Conservation (phyloP, 2,113 vertebrate genomes). For the Oreochromis niloticus region DNA sequence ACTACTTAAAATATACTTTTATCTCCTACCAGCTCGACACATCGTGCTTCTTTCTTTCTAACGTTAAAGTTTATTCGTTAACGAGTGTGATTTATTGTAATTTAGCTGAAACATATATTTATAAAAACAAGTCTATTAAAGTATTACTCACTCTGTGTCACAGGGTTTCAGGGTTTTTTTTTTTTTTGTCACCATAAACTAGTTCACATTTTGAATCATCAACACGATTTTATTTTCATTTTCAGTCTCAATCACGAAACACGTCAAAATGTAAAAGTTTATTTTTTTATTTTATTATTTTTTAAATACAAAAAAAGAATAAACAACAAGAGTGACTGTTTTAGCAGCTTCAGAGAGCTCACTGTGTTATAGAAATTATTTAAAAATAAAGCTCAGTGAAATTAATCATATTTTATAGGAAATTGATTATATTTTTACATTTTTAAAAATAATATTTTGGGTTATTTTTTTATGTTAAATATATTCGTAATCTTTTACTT, state of each 20-base stretch:
- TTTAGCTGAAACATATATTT: neutral
- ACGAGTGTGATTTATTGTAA: neutral
- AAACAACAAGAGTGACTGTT: neutral
- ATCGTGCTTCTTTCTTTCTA: neutral
- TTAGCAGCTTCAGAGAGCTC: neutral
- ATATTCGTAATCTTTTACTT: neutral
- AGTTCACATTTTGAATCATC: neutral
- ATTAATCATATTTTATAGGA: neutral
- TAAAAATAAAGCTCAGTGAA: neutral
- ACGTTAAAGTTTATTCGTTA: neutral
- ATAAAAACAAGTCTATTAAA: neutral
- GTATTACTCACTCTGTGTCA: neutral
- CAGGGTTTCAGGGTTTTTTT: neutral
- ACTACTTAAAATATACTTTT: neutral
- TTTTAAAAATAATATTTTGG: neutral
- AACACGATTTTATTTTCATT: neutral
- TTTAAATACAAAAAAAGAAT: neutral
- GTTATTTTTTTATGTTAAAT: neutral
- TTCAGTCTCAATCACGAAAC: neutral
- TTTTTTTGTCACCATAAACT: neutral
- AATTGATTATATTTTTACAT: fast-evolving
- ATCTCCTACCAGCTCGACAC: neutral
- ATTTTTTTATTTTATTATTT: neutral
- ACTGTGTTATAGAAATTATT: neutral
- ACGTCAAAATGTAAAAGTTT: neutral